Evolutionary conservation across 2,113 vertebrate species (phyloP), one percentile per base, ranked within the genome.

Genomic region (Lagopus leucura): DNA sequence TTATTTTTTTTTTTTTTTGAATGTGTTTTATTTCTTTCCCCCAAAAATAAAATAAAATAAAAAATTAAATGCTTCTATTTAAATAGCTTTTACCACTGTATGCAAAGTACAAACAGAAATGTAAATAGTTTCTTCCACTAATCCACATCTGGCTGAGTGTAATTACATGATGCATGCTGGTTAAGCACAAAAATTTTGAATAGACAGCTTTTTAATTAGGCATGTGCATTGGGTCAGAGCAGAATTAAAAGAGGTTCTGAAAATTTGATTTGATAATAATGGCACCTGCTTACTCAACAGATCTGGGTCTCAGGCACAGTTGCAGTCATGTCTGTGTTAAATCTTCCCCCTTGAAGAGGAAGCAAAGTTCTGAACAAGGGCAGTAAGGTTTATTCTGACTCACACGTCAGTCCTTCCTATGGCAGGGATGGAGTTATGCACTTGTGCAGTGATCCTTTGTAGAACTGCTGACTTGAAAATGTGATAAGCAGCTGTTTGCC

Each of bases 131-230:
- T 57, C 1, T 88, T 91, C 82, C 70, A 78, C 95, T 91, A 94
- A 95, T 93, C 92, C 95, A 95, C 97, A 97, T 98, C 97, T 98
- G 97, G 92, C 91, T 85, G 82, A 30, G 50, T 95, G 64, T 95
- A 97, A 98, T 97, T 97, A 92, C 85, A 78, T 86, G 67, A 89
- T 96, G 87, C n/a, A 57, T 97, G 95, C 97, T 98, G 93, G 95
- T 97, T 97, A 96, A 93, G 95, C 96, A 90, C 84, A 93, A 88
- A 83, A 76, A 54, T 82, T 96, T 82, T 89, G 84, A 95, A 85
- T 96, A 96, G 61, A 65, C 54, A 89, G 69, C 65, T 97, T 97
- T 97, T 95, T 93, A 97, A 97, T 97, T 96, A 97, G 80, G 34
- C 95, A 86, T 97, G 80, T 96, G 92, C 45, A 88, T 50, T 36